Conservation (phyloP, 2,888 invertebrate genomes). For the Hecatera dysodea region DNA sequence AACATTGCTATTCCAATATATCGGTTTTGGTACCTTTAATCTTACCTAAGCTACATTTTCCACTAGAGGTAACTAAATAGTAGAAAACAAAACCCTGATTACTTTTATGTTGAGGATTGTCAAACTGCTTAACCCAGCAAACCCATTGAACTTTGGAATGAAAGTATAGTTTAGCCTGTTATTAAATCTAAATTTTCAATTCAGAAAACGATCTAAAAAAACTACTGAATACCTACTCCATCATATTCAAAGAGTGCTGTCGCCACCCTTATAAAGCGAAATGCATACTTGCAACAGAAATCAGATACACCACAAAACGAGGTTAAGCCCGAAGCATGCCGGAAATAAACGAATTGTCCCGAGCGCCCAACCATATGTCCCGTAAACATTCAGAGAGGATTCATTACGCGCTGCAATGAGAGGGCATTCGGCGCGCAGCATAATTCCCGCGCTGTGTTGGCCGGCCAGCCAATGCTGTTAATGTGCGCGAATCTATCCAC, state of each 20-base stretch:
- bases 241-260: neutral
- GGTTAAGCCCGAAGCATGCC: neutral
- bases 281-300: neutral
- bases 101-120: too few species aligned
- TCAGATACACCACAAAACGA: neutral
- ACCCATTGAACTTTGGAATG: too few species aligned
- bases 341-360: slow-evolving; percentile 4
- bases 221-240: neutral
- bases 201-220: too few species aligned
- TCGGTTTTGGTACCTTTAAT: too few species aligned
- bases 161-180: too few species aligned
- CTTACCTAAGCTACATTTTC: too few species aligned
- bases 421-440: slow-evolving; percentile 18
- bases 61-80: too few species aligned
- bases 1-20: too few species aligned
- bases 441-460: slow-evolving; percentile 9
- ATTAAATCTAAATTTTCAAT: too few species aligned
- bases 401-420: slow-evolving; percentile 43
- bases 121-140: too few species aligned
- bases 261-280: neutral
- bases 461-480: slow-evolving; percentile 14
- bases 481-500: slow-evolving; percentile 21
- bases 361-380: neutral
- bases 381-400: slow-evolving; percentile 37
- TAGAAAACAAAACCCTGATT: too few species aligned